A percentile compares a stretch with the other conserved stretches of the same genome.
phyloP scores from a whole-genome alignment of 2,113 vertebrate species.

The Cnemophilus loriae region DNA sequence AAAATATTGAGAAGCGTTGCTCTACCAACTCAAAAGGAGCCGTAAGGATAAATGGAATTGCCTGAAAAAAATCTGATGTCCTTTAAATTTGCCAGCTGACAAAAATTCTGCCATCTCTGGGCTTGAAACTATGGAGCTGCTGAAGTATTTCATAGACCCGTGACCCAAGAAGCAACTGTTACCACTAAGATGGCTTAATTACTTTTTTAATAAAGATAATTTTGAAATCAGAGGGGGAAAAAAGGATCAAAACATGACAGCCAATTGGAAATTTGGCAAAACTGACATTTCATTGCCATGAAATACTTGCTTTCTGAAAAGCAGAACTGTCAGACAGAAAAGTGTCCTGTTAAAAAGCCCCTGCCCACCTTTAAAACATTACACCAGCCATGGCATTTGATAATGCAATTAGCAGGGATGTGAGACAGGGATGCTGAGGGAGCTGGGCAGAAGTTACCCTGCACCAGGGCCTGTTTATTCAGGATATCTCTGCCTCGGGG shows the following conservation, averaged over 20 bases:
- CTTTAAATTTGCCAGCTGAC: not conserved
- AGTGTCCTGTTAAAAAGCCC: not conserved
- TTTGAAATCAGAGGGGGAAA: not conserved
- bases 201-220: not conserved
- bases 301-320: not conserved
- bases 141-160: not conserved
- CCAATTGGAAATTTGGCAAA: not conserved
- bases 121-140: not conserved
- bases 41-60: not conserved
- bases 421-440: not conserved
- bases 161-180: not conserved
- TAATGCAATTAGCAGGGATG: not conserved
- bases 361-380: not conserved
- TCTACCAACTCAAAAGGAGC: not conserved
- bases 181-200: not conserved
- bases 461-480: not conserved
- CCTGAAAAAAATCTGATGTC: not conserved
- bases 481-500: not conserved
- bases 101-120: not conserved
- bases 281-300: not conserved
- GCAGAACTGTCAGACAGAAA: not conserved
- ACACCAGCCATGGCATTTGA: fast-evolving
- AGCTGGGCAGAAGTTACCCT: not conserved
- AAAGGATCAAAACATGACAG: not conserved
- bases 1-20: not conserved